Base-by-base conservation (phyloP, 1,140 invertebrate species). In the Odontomachus brunneus region DNA sequence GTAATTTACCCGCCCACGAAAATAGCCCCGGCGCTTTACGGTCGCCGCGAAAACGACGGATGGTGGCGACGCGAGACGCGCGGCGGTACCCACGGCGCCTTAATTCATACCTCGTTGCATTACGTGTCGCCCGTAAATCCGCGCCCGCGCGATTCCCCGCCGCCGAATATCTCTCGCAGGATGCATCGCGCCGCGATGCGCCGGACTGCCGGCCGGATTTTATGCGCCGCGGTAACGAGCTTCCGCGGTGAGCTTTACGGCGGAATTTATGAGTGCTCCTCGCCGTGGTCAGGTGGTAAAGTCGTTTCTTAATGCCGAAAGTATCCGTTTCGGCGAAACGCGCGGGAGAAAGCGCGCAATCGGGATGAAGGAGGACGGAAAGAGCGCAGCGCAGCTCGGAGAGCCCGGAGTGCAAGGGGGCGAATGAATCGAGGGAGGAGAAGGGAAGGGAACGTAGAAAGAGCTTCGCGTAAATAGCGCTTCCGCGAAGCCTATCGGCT, bases 221-320 rank as follows among this genome's bases (percentile, higher is more conserved):
- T 83, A 85, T 71, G 67, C 62, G 33, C 29, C 66, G 26, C 12
- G 22, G 33, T 83, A 72, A 84, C 76, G 74, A 74, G 81, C 86
- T 87, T 87, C 84, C 57, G 81, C 24, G 73, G 81, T 44, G 14
- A 82, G 83, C 65, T 83, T 85, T 81, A 80, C 49, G 53, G 38
- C 19, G 44, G 63, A n/a, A 87, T 84, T 87, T 84, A 86, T 51
- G 80, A 53, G 19, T 24, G 53, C 83, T 87, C 57, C n/a, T 44
- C 59, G 69, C 55, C 74, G 63, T 57, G 85, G 69, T 84, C 85
- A 87, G 85, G 82, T 87, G 86, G 85, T 81, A 84, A 88, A 84
- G 63, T 75, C 85, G 76, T 88, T 84, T 72, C 67, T 84, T 74
- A 73, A 81, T 66, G 74, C 59, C 19, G 22, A 53, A 29, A 76